phyloP scores from a whole-genome alignment of 2,113 vertebrate species.

The Manacus vitellinus region DNA sequence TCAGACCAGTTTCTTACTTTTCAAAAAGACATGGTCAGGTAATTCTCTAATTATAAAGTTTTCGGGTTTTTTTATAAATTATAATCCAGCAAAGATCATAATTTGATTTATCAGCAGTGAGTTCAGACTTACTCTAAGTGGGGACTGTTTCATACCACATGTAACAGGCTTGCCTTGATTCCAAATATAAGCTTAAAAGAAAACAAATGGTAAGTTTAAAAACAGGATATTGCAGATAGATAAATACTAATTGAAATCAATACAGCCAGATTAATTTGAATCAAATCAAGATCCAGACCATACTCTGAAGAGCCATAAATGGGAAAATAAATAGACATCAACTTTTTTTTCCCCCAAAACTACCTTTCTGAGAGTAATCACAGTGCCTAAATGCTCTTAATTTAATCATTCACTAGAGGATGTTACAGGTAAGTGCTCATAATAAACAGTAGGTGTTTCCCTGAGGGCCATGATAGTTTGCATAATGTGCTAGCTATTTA shows the following conservation, averaged over 20 bases:
- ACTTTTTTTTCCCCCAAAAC: neutral
- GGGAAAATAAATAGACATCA: slow-evolving; percentile 5
- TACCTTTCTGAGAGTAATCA: slow-evolving; percentile 34
- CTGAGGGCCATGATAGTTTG: neutral
- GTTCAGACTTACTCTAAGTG: neutral
- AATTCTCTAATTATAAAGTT: neutral
- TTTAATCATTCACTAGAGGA: slow-evolving; percentile 43
- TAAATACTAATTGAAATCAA: slow-evolving; percentile 18
- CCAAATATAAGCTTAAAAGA: neutral
- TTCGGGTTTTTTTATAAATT: neutral
- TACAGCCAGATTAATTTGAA: neutral
- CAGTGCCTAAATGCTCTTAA: slow-evolving; percentile 4
- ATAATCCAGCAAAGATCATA: neutral
- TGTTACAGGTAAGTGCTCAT: slow-evolving; percentile 41
- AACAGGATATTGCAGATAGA: neutral
- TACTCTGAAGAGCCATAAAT: neutral
- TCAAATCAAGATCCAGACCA: neutral
- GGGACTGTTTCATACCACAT: neutral
- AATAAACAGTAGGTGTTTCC: slow-evolving; percentile 53
- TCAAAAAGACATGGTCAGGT: neutral
- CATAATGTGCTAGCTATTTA: slow-evolving; percentile 45
- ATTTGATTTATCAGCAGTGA: neutral
- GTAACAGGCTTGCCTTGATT: neutral
- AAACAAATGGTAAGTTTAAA: neutral
- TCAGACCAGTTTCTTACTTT: neutral